These are phyloP conservation scores for Drosophila mimica DNA, from an alignment of 2,888 invertebrate genomes.

Conservation along the genomic window DNA sequence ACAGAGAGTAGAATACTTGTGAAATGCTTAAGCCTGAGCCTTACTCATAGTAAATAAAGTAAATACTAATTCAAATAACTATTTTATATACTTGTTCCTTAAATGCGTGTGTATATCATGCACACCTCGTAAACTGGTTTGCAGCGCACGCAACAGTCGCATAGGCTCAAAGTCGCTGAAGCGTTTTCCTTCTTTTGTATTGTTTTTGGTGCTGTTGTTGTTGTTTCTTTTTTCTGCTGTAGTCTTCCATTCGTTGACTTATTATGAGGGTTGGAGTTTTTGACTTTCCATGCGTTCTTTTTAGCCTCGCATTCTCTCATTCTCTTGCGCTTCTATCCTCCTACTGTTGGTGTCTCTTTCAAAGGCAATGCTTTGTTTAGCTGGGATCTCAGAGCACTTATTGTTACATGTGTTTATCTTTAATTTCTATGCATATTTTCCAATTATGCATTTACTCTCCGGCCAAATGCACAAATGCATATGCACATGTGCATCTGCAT, in stretches of 20 bases:
- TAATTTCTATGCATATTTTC: slow-evolving; percentile 71
- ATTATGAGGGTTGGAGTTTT: slow-evolving; percentile 76
- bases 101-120: background rate
- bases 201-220: slow-evolving; percentile 54
- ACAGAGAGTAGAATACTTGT: background rate
- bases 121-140: slow-evolving; percentile 42
- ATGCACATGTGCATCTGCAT: background rate
- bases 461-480: slow-evolving; percentile 7
- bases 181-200: slow-evolving; percentile 57
- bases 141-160: slow-evolving; percentile 42
- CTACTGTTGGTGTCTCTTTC: slow-evolving; percentile 52
- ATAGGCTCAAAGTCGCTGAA: slow-evolving; percentile 38
- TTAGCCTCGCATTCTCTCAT: slow-evolving; percentile 49
- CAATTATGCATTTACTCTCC: slow-evolving; percentile 58
- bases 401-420: slow-evolving; percentile 75
- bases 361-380: slow-evolving; percentile 75
- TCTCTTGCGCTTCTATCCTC: slow-evolving; percentile 47
- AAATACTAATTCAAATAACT: background rate
- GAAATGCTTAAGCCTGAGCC: background rate
- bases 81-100: background rate
- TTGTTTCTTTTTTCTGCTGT: slow-evolving; percentile 61
- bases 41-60: background rate
- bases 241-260: slow-evolving; percentile 75
- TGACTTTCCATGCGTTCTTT: slow-evolving; percentile 70
- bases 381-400: slow-evolving; percentile 67